Percentiles rank a stretch among this genome's conserved stretches.
Conservation (phyloP, 2,888 invertebrate genomes). For the Clistopyga incitator region DNA sequence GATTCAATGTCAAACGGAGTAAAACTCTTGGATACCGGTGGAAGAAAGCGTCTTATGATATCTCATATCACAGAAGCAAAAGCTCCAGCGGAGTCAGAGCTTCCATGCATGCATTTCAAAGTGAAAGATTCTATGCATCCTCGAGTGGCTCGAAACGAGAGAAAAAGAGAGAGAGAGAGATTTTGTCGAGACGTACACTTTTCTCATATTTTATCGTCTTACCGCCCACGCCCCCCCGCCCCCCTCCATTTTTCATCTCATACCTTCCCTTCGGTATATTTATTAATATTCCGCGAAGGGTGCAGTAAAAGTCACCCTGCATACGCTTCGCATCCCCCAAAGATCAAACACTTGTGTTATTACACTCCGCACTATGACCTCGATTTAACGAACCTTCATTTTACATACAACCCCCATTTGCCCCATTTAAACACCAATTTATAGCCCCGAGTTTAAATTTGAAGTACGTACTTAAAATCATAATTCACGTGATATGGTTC, state of each 20-base stretch:
- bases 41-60: conserved; percentile 59
- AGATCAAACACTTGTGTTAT: background rate
- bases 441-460: no score
- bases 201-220: conserved; percentile 64
- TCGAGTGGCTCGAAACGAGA: conserved; percentile 60
- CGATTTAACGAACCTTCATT: background rate
- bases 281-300: conserved; percentile 53
- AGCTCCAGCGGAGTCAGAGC: conserved; percentile 22
- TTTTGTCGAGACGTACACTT: conserved; percentile 49
- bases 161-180: conserved; percentile 25
- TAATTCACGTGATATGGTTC: no score
- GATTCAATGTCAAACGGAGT: conserved; percentile 55
- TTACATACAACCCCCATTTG: background rate
- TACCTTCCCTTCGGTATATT: conserved; percentile 7
- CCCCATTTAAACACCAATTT: no score
- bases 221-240: conserved; percentile 13
- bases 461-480: no score
- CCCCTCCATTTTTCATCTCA: conserved; percentile 37
- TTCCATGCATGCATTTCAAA: conserved; percentile 64
- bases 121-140: conserved; percentile 72
- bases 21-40: conserved; percentile 40
- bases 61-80: conserved; percentile 50
- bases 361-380: no score
- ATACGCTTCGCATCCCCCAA: background rate
- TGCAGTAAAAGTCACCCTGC: conserved; percentile 39